These are phyloP conservation scores for Willisornis vidua DNA, from an alignment of 2,113 vertebrate genomes.

Conservation along the genomic window DNA sequence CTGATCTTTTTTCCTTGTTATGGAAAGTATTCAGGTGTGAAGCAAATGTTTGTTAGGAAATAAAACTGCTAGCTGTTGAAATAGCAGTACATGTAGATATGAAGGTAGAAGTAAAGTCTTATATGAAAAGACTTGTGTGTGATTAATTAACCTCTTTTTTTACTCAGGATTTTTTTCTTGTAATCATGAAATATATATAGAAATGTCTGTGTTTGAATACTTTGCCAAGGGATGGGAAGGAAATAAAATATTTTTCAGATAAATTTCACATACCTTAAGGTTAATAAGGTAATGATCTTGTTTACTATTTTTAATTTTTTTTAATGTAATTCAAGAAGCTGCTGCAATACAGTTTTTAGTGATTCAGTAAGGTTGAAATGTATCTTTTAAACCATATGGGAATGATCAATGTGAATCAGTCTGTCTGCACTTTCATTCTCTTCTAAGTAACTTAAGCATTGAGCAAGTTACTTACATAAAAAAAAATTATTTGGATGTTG, in stretches of 20 bases:
- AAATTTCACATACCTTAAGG: slow-evolving; percentile 75
- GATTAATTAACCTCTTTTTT: slow-evolving; percentile 67
- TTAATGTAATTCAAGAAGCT: slow-evolving; percentile 75
- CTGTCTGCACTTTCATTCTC: slow-evolving; percentile 39
- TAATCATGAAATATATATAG: slow-evolving; percentile 71
- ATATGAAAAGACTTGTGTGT: slow-evolving; percentile 25
- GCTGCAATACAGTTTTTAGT: slow-evolving; percentile 49
- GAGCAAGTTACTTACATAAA: background rate
- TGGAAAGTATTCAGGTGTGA: background rate
- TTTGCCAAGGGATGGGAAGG: slow-evolving; percentile 6
- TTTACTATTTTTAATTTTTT: slow-evolving; percentile 61
- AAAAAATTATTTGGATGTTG: slow-evolving; percentile 32
- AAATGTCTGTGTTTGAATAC: slow-evolving; percentile 63
- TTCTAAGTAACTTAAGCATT: slow-evolving; percentile 36
- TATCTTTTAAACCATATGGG: slow-evolving; percentile 52
- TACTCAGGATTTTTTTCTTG: slow-evolving; percentile 60
- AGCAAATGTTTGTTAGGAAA: background rate
- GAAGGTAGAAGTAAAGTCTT: slow-evolving; percentile 34
- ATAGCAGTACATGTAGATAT: background rate
- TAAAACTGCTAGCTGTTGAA: slow-evolving; percentile 18
- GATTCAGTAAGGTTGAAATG: slow-evolving; percentile 46
- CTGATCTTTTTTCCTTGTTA: slow-evolving; percentile 5
- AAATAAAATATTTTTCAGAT: slow-evolving; percentile 70
- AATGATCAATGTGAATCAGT: slow-evolving; percentile 50
- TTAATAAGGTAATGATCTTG: slow-evolving; percentile 65